Evolutionary conservation across 2,797 vertebrate genomes (phyloP).

Genomic region (Champsocephalus gunnari): DNA sequence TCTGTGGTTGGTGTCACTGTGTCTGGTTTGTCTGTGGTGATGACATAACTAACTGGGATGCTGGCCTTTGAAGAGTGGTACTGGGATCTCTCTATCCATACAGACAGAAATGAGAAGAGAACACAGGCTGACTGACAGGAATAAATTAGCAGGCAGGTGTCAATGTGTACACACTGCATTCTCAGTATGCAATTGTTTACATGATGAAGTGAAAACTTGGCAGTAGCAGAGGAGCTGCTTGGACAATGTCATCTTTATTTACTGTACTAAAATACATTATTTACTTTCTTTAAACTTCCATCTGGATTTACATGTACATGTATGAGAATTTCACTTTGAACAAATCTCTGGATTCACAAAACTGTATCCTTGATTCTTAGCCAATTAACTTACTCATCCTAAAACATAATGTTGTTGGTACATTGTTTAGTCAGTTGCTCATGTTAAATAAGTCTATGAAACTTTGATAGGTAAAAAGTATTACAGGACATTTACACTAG

Average conservation of each 20-base stretch:
- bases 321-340: neutral
- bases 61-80: constrained; percentile 38
- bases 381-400: neutral
- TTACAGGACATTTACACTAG: neutral
- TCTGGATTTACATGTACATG: neutral
- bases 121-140: neutral
- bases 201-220: neutral
- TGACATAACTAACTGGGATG: constrained; percentile 31
- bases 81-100: constrained; percentile 20
- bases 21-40: constrained; percentile 34
- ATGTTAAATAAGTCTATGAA: neutral
- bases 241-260: neutral
- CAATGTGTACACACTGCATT: neutral
- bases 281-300: neutral
- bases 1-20: constrained; percentile 41
- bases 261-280: neutral
- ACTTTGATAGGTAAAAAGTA: neutral
- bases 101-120: constrained; percentile 16
- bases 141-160: neutral
- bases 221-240: neutral
- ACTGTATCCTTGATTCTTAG: neutral
- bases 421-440: neutral
- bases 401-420: neutral
- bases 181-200: neutral
- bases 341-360: neutral